These are phyloP conservation scores for Nasonia oneida DNA, from an alignment of 2,888 invertebrate genomes.

Conservation along the genomic window DNA sequence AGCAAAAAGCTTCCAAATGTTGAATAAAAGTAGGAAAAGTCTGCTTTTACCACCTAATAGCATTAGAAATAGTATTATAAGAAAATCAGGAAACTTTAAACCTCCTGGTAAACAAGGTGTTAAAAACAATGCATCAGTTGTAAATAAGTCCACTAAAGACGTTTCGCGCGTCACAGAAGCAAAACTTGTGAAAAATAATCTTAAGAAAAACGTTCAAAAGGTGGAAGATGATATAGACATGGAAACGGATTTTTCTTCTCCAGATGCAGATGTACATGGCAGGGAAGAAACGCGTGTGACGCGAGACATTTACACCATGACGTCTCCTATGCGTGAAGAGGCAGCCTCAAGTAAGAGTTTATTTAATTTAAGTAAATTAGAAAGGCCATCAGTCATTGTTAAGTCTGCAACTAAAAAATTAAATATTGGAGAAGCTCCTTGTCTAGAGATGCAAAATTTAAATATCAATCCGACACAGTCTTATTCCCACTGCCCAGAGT, in stretches of 20 bases:
- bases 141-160: conserved; percentile 28
- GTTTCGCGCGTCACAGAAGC: conserved; percentile 29
- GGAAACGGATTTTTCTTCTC: conserved; percentile 28
- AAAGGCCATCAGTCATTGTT: conserved; percentile 50
- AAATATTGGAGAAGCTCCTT: conserved; percentile 21
- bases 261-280: neutral
- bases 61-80: conserved; percentile 60
- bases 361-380: conserved; percentile 26
- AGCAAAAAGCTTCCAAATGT: conserved; percentile 14
- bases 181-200: neutral
- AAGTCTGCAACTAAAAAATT: conserved; percentile 7
- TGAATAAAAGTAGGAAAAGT: conserved; percentile 53
- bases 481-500: neutral
- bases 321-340: conserved; percentile 14
- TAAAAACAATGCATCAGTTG: conserved; percentile 2
- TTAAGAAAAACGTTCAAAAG: conserved; percentile 1
- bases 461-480: neutral
- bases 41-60: conserved; percentile 62
- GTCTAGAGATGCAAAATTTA: conserved; percentile 41
- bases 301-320: conserved; percentile 54
- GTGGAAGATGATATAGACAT: conserved; percentile 29
- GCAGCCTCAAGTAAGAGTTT: conserved; percentile 12
- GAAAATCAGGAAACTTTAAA: conserved; percentile 43
- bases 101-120: conserved; percentile 23
- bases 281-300: neutral